Base-by-base conservation (phyloP, 2,888 invertebrate genomes). In the Gymnosoma rotundatum region DNA sequence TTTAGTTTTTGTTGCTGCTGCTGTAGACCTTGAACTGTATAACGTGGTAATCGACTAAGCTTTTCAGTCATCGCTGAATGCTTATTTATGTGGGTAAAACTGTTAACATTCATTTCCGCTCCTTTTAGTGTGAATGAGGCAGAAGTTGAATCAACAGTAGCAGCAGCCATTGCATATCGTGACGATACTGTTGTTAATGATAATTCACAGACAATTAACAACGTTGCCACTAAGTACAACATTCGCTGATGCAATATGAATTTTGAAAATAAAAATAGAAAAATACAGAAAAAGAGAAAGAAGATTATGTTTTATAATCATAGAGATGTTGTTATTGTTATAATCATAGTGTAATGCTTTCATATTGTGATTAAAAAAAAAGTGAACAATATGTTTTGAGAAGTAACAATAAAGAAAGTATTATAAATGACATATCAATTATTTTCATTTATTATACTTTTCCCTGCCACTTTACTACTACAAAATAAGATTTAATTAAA, bases 211-310 rank as follows among this genome's bases (percentile, higher is more conserved):
- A 88, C 88, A 87, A 89, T 88, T 87, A 90, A 85, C 82, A 85
- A 85, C 67, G 88, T 87, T 82, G 87, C 88, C 84, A 88, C 86
- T 86, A 88, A 79, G 82, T 88, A 85, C 87, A 88, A 87, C 87
- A 89, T 86, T 87, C 88, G 89, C 87, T 89, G 78, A 64, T 66
- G 72, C 21, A 83, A 70, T 50, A 72, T 67, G 56, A 74, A 50
- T 75, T 45, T 75, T 48, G 42, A 32, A 32, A 32, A 32, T 32
- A 32, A 32, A 32, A 56, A 75, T 61, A 86, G 78, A 86, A 32
- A 5, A 32, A 25, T 25, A 25, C 25, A 25, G 25, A 87, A 74
- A 72, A 54, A 78, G 36, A 66, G 25, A 58, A 72, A 79, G 25
- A 72, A 38, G 54, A 72, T 72, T 72, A 70, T 50, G 12, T 79